A percentile compares a stretch with the other conserved stretches of the same genome.
Conservation (phyloP, 2,113 vertebrate genomes). For the Microtus pennsylvanicus region DNA sequence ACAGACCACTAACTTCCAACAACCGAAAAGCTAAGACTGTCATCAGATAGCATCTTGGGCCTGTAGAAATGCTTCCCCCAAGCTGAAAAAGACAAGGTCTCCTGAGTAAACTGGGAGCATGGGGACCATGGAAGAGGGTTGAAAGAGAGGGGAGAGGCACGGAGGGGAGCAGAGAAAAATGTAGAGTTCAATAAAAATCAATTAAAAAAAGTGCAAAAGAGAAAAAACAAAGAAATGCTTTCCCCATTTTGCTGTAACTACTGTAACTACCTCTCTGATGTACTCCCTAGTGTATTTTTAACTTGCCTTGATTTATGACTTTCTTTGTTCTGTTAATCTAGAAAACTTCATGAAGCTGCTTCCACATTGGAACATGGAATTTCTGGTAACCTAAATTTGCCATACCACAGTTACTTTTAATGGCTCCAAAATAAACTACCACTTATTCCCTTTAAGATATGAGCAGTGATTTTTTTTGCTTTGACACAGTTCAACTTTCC, state of each 20-base stretch:
- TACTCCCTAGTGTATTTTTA: neutral
- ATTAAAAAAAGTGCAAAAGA: no score
- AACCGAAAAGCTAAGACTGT: neutral
- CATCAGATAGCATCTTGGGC: neutral
- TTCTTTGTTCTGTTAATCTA: neutral
- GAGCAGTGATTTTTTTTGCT: neutral
- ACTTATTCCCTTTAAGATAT: neutral
- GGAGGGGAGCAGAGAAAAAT: no score
- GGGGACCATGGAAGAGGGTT: no score
- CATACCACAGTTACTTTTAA: neutral
- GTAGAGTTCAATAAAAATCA: no score
- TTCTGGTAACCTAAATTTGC: neutral
- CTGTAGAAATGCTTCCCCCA: neutral
- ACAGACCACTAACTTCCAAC: neutral
- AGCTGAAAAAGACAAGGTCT: no score
- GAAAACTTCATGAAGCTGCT: neutral
- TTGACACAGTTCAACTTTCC: neutral
- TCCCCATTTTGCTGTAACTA: neutral
- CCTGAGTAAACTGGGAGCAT: no score
- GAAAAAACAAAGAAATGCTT: neutral
- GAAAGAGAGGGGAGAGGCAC: no score
- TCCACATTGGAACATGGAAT: neutral
- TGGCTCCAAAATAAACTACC: neutral
- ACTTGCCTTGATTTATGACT: neutral
- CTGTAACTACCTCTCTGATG: neutral